Evolutionary conservation across 2,113 vertebrate species (phyloP), one percentile per base, ranked within the genome.

Genomic region (Dolichallabes microphthalmus): DNA sequence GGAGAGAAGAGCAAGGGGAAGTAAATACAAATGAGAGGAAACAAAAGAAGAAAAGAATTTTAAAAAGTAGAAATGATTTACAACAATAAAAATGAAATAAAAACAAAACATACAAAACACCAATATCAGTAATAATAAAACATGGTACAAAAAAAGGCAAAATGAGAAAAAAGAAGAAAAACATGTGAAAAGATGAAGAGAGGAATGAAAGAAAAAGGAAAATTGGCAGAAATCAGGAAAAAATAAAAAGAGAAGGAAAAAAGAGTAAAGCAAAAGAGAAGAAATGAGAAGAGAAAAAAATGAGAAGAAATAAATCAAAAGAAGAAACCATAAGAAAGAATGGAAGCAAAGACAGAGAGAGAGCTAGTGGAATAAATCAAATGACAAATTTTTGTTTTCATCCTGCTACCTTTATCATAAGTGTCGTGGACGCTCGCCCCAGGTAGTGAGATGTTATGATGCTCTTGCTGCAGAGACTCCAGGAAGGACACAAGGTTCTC

Each of bases 401-500:
- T 57, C 55, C 50, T 20, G 9, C 53, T 81, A 86, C 85, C 85
- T 86, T 80, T 93, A 19, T 97, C 95, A 76, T 97, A 96, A 85
- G 95, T 95, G 64, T 95, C 76, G 0, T 98, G 97, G 86, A 97
- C 95, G 13, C 96, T 98, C 92, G 96, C 97, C 84, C 94, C 96
- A n/a, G 97, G 95, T 88, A 98, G 89, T 1, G 98, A 97, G 83
- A 97, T 91, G 0, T 99, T 99, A 85, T 98, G 97, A 83, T 95
- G 96, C 89, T 96, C 95, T 12, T 93, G 96, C 85, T 97, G 96
- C 45, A 97, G 96, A 0, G 96, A 96, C 94, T 98, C 98, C 90
- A 99, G 91, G 92, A 98, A 98, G 50, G 98, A 99, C 71, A 99
- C 96, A 0, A 99, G 94, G 90, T 98, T 98, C 91, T 99, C 97